phyloP scores from a whole-genome alignment of 2,888 invertebrate species.

The Nycteola revayana region DNA sequence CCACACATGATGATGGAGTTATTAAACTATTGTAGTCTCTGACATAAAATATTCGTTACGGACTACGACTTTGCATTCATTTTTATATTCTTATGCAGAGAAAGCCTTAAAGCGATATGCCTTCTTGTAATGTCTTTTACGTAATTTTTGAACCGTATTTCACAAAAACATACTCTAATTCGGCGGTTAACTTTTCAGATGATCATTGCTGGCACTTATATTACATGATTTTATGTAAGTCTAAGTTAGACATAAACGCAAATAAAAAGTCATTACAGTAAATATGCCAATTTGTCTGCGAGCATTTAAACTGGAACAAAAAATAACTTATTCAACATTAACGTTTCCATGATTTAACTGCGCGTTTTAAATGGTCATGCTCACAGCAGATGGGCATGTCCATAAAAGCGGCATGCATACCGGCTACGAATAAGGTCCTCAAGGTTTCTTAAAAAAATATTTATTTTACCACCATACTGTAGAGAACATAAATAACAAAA shows the following conservation, averaged over 20 bases:
- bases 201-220: too few relatives aligned
- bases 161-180: background rate
- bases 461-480: constrained; percentile 17
- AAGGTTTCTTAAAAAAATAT: constrained; percentile 15
- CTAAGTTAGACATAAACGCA: too few relatives aligned
- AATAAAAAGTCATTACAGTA: too few relatives aligned
- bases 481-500: constrained; percentile 36
- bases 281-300: too few relatives aligned
- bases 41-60: constrained; percentile 63
- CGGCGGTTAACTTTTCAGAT: too few relatives aligned
- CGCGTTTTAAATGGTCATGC: constrained; percentile 20
- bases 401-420: constrained; percentile 17
- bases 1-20: constrained; percentile 22
- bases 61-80: constrained; percentile 53
- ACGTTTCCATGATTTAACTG: background rate
- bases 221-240: too few relatives aligned
- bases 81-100: constrained; percentile 58
- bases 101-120: constrained; percentile 61
- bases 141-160: constrained; percentile 39
- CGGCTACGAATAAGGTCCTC: constrained; percentile 25
- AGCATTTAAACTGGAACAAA: too few relatives aligned
- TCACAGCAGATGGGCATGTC: constrained; percentile 13
- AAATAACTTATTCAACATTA: too few relatives aligned
- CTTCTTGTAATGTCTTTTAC: constrained; percentile 45
- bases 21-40: constrained; percentile 40